These are phyloP conservation scores for Scrobipalpa costella DNA, from an alignment of 2,888 invertebrate genomes.

Conservation along the genomic window DNA sequence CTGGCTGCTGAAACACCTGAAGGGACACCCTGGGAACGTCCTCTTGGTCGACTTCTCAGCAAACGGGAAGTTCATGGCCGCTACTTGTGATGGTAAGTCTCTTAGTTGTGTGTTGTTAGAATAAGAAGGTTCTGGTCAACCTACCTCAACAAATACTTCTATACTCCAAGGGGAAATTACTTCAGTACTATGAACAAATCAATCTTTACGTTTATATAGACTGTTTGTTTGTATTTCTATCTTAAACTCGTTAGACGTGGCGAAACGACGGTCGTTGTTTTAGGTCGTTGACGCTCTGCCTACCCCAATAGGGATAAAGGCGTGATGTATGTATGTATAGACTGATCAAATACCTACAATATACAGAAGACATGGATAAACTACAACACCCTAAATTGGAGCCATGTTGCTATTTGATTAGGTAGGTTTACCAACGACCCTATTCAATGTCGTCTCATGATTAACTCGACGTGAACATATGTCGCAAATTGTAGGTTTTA, in stretches of 20 bases:
- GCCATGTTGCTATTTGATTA: not conserved
- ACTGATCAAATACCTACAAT: no score
- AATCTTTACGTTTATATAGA: no score
- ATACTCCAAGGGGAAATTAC: not conserved
- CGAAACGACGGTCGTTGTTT: no score
- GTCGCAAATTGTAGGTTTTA: not conserved
- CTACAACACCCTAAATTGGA: not conserved
- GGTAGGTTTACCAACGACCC: not conserved
- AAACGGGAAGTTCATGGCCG: conserved; percentile 92
- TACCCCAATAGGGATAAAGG: not conserved
- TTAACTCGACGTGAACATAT: not conserved
- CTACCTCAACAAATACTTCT: not conserved
- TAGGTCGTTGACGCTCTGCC: no score
- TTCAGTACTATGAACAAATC: no score
- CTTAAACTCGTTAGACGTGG: no score
- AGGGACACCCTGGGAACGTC: conserved; percentile 89
- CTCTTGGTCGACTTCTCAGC: conserved; percentile 90
- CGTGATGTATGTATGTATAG: no score
- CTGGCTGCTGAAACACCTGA: conserved; percentile 90
- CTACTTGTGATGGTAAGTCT: conserved; percentile 90
- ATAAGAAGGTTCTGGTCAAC: not conserved
- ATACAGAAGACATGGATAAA: no score
- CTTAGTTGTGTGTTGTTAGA: conserved; percentile 6
- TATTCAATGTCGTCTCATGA: not conserved
- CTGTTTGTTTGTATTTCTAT: no score